Conservation (phyloP, 1,140 invertebrate species). For the Heliconius hermathena region DNA sequence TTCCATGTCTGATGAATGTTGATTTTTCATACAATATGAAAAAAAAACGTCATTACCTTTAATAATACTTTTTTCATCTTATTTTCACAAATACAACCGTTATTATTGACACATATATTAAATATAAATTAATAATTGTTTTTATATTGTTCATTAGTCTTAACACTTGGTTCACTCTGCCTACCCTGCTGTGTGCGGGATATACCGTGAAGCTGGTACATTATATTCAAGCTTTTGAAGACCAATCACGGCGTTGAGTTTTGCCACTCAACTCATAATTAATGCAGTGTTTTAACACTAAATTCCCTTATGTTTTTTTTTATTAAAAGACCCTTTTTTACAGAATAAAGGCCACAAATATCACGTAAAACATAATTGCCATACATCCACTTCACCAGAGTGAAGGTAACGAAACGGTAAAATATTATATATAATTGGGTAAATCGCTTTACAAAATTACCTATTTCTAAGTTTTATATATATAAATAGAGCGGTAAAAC, state of each 20-base stretch:
- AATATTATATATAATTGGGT: background rate
- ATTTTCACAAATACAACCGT: background rate
- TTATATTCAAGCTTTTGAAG: no score
- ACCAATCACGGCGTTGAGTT: no score
- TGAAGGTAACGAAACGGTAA: background rate
- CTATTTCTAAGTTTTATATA: conserved; percentile 1
- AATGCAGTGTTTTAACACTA: no score
- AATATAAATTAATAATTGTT: no score
- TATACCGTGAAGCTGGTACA: no score
- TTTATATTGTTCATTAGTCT: no score
- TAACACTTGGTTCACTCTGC: no score
- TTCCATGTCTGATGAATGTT: background rate
- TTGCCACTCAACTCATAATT: no score
- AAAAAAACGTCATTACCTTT: background rate
- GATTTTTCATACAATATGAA: background rate
- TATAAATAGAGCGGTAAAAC: conserved; percentile 3
- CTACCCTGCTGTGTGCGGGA: no score
- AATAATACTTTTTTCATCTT: no score
- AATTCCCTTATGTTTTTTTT: background rate
- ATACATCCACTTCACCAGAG: background rate
- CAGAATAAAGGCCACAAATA: background rate
- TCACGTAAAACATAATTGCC: background rate
- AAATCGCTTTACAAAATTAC: conserved; percentile 1
- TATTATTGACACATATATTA: no score
- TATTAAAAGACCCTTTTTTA: background rate